phyloP scores from a whole-genome alignment of 64 coral and sea anemone genomes.

The Platygyra sinensis region DNA sequence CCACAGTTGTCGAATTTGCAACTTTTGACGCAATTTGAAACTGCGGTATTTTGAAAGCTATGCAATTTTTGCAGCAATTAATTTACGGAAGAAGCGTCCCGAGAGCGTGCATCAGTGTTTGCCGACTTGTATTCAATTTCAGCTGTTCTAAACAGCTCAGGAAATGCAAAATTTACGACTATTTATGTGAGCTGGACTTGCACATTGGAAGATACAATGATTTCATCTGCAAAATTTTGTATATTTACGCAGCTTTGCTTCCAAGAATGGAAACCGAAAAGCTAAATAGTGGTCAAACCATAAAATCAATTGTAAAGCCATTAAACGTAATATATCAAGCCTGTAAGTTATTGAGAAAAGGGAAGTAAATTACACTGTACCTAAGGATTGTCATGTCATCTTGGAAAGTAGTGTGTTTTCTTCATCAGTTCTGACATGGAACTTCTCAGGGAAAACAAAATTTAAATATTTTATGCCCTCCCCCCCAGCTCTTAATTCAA shows the following conservation, averaged over 20 bases:
- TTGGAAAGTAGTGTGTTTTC: too few relatives aligned
- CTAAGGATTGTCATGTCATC: too few relatives aligned
- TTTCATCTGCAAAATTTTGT: background rate
- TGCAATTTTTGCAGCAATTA: conserved; percentile 13
- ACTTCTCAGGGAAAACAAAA: too few relatives aligned
- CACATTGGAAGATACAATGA: background rate
- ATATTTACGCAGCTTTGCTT: conserved; percentile 11
- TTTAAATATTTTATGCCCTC: too few relatives aligned
- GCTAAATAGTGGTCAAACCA: background rate
- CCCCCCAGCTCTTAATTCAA: too few relatives aligned
- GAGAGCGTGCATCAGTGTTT: conserved; percentile 18
- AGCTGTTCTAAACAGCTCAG: conserved; percentile 22
- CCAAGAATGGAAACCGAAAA: background rate
- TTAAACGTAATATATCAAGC: background rate
- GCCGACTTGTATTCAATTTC: background rate
- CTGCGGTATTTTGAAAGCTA: conserved; percentile 4
- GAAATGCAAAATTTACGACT: conserved; percentile 6
- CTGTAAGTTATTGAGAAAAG: background rate
- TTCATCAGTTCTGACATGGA: too few relatives aligned
- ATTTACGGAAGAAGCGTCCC: background rate
- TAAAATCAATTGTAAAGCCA: background rate
- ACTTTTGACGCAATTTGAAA: conserved; percentile 23
- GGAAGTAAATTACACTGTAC: too few relatives aligned
- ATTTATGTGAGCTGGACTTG: conserved; percentile 15
- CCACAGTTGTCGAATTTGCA: background rate